Evolutionary conservation across 2,888 invertebrate genomes (phyloP).

Genomic region (Eupithecia vulgata): DNA sequence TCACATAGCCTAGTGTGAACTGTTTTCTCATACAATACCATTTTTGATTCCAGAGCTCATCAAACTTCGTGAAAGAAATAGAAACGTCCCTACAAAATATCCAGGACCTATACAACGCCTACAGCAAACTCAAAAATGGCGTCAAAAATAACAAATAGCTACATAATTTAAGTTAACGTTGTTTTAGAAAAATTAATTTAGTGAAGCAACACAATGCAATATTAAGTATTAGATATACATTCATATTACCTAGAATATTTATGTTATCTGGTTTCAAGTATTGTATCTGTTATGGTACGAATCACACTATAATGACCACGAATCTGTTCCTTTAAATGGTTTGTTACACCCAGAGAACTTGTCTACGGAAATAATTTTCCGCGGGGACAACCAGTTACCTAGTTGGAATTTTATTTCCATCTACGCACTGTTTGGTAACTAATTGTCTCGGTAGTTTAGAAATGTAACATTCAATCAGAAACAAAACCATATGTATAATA

Average conservation of each 20-base stretch:
- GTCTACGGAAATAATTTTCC: not conserved
- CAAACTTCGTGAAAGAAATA: constrained; percentile 90
- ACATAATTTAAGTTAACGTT: constrained; percentile 38
- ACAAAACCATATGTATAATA: too few species aligned
- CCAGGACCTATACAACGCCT: constrained; percentile 86
- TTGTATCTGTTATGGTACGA: not conserved
- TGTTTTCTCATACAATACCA: not conserved
- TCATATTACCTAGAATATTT: constrained; percentile 41
- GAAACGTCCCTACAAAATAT: constrained; percentile 89
- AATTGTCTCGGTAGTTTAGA: not conserved
- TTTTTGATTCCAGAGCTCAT: constrained; percentile 87
- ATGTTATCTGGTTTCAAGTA: constrained; percentile 1
- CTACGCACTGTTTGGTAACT: not conserved
- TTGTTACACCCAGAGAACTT: not conserved
- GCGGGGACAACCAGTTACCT: not conserved
- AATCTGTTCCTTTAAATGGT: not conserved
- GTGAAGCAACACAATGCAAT: constrained; percentile 52
- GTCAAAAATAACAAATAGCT: constrained; percentile 56
- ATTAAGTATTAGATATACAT: constrained; percentile 41
- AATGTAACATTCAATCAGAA: too few species aligned
- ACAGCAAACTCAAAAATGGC: constrained; percentile 75
- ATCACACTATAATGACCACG: not conserved
- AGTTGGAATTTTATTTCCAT: not conserved
- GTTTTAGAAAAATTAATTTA: constrained; percentile 47
- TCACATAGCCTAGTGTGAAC: not conserved